Base-by-base conservation (phyloP, 2,888 invertebrate species). In the Xylocampa areola region DNA sequence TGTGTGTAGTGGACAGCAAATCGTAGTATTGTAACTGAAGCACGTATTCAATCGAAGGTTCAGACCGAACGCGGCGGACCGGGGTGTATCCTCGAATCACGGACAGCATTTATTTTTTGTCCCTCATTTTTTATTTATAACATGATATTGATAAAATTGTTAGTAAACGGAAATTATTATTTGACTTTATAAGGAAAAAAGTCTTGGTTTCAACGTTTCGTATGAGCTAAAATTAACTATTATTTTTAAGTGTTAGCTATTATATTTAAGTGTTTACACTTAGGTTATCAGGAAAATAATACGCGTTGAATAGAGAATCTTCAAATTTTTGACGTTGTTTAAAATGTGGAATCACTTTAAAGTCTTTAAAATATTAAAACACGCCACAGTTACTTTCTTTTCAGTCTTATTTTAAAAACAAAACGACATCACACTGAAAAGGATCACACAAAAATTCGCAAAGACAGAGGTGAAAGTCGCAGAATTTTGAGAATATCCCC, bases 31-130 rank as follows among this genome's bases (percentile, higher is more conserved):
- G 79, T 78, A 83, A 79, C 76, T 77, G 75, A 82, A 79, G 84
- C 85, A 88, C 87, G 87, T 87, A 80, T 86, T 86, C 85, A 86
- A 88, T 87, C 80, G 85, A 79, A 86, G 80, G 80, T 49, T 45
- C 32, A 44, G 40, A 29, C 50, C 2, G 30, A 35, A 68, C 63
- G 58, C 68, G 69, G 50, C 72, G 62, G 65, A 66, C 52, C 45
- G 61, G 60, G 54, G 44, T 41, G 33, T 76, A 81, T 79, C 59
- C 41, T 69, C 7, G 39, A 66, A 78, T 55, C 69, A 33, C 21
- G 43, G 17, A 14, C 16, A 25, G 41, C 25, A 64, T 69, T 44
- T 53, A 47, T 58, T 47, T 51, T 41, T 13, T 21, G 30, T 17
- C 11, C 21, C 21, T 27, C 29, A 29, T 45, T 37, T 40, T n/a